Percentiles rank a stretch among this genome's conserved stretches.
Evolutionary conservation across 1,140 invertebrate species (phyloP).

Genomic region (Procambarus virginalis): DNA sequence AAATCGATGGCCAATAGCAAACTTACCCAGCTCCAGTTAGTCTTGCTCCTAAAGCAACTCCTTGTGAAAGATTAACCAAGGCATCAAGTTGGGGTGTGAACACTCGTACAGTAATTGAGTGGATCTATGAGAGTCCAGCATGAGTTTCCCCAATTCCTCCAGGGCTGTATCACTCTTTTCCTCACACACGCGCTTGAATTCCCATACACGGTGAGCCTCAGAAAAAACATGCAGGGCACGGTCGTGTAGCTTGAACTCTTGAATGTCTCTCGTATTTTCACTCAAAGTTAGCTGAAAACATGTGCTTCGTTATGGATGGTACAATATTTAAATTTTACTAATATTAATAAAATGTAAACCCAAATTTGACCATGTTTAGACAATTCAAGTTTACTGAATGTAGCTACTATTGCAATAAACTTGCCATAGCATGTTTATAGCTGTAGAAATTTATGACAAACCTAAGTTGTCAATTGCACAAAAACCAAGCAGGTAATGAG

Average conservation of each 20-base stretch:
- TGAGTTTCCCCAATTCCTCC: constrained; percentile 84
- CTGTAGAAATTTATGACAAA: no score
- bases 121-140: constrained; percentile 92
- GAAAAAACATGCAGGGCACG: constrained; percentile 88
- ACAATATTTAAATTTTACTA: no score
- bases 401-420: no score
- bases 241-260: constrained; percentile 16
- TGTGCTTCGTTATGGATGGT: no score
- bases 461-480: no score
- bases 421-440: no score
- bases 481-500: no score
- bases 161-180: constrained; percentile 65
- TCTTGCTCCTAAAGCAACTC: constrained; percentile 86
- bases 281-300: not conserved
- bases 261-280: constrained; percentile 12
- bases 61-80: constrained; percentile 85
- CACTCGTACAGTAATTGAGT: constrained; percentile 93
- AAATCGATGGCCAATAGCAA: not conserved
- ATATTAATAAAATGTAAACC: no score
- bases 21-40: constrained; percentile 93
- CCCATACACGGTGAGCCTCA: constrained; percentile 82
- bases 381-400: no score
- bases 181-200: constrained; percentile 83
- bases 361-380: no score
- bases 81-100: constrained; percentile 90